These are phyloP conservation scores for Notoglanidium macrostoma DNA, from an alignment of 2,797 vertebrate genomes.

Conservation along the genomic window DNA sequence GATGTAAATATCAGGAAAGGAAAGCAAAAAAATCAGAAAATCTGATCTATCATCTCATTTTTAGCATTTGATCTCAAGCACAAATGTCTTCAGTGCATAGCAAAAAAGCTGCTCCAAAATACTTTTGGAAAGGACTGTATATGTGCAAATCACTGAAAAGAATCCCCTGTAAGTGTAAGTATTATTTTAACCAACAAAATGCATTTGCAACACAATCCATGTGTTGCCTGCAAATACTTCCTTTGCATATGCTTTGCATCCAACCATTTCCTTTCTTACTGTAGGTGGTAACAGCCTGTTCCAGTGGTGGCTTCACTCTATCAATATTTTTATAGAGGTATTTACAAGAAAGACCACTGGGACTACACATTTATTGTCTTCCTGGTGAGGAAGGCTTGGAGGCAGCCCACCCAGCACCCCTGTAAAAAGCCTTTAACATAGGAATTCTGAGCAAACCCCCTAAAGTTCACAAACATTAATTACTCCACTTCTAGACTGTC, in stretches of 20 bases:
- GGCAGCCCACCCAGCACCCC: conserved; percentile 30
- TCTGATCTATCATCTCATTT: not conserved
- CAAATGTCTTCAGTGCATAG: not conserved
- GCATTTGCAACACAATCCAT: not conserved
- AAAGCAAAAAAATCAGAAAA: not conserved
- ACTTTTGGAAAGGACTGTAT: too few species aligned
- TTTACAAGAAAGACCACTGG: conserved; percentile 31
- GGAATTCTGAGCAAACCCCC: conserved; percentile 30
- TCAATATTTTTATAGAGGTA: conserved; percentile 36
- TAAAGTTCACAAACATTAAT: conserved; percentile 66
- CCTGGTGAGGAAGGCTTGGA: conserved; percentile 35
- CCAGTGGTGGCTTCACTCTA: conserved; percentile 20
- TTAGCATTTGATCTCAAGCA: not conserved
- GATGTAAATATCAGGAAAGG: not conserved
- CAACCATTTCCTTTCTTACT: not conserved
- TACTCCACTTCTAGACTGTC: conserved; percentile 70
- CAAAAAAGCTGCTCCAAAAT: not conserved
- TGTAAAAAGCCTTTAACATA: conserved; percentile 35
- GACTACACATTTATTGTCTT: conserved; percentile 40
- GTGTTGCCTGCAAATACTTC: not conserved
- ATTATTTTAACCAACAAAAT: not conserved
- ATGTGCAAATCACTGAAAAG: not conserved
- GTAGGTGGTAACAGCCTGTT: conserved; percentile 32
- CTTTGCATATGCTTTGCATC: not conserved
- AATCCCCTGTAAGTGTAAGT: not conserved